These are phyloP conservation scores for Ophioninae sp. DNA, from an alignment of 2,888 invertebrate species.

Conservation along the genomic window DNA sequence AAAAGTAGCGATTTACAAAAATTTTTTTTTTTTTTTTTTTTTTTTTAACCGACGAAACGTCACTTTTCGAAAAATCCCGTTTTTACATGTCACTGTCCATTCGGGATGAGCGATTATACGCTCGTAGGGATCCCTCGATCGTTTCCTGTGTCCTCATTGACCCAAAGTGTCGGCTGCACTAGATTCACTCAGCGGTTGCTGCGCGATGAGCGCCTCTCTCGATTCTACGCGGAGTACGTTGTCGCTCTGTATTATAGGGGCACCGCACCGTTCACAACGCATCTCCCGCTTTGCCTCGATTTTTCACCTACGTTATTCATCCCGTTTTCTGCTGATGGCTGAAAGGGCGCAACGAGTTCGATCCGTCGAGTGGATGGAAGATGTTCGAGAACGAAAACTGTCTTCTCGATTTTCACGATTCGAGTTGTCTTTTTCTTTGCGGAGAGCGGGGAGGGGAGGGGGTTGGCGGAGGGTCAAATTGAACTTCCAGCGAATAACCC, in stretches of 20 bases:
- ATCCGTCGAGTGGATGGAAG: too few species aligned
- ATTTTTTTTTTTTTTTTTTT: too few species aligned
- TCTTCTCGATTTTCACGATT: too few species aligned
- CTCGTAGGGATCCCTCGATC: conserved; percentile 61
- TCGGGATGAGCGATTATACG: conserved; percentile 43
- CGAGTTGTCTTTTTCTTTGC: not conserved
- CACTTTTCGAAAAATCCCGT: too few species aligned
- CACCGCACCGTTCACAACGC: conserved; percentile 9
- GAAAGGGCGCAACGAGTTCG: not conserved
- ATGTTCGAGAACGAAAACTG: too few species aligned
- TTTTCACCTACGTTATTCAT: conserved; percentile 16
- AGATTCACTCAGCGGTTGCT: conserved; percentile 58
- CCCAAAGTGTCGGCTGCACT: conserved; percentile 64
- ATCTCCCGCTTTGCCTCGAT: conserved; percentile 13
- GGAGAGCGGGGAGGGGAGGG: too few species aligned
- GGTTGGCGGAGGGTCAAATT: too few species aligned
- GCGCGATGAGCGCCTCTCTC: conserved; percentile 45
- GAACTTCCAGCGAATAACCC: too few species aligned
- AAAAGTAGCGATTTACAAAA: too few species aligned
- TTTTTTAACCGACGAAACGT: not conserved
- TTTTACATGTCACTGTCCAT: not conserved
- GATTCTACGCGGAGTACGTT: conserved; percentile 6
- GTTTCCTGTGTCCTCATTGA: conserved; percentile 67
- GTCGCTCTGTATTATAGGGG: conserved; percentile 23
- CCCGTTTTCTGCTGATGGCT: conserved; percentile 21